These are phyloP conservation scores for Alouatta palliata DNA, from an alignment of 2,113 vertebrate species.

Conservation along the genomic window DNA sequence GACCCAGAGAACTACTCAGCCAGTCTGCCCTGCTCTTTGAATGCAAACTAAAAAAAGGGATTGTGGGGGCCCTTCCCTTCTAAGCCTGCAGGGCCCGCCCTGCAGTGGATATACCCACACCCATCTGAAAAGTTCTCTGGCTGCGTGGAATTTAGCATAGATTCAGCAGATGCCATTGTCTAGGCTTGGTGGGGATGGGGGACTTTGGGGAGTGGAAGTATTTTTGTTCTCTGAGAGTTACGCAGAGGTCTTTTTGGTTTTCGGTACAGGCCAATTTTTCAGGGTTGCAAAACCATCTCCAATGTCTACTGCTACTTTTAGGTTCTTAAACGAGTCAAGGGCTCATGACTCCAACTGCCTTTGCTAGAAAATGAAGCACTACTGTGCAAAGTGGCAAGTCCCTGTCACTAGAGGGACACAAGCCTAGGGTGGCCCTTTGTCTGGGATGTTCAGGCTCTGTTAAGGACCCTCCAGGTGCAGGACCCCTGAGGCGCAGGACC, in stretches of 20 bases:
- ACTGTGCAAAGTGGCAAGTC: not conserved
- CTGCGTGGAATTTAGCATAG: not conserved
- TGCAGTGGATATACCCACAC: not conserved
- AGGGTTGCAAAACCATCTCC: not conserved
- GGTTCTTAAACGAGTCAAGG: not conserved
- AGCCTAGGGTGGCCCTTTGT: not conserved
- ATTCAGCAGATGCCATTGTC: not conserved
- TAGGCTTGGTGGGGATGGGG: not conserved
- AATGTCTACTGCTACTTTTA: not conserved
- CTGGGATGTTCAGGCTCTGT: not conserved
- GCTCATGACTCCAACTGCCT: not conserved
- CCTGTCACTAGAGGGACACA: not conserved
- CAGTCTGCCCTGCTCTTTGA: conserved; percentile 54
- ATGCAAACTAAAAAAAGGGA: conserved; percentile 71
- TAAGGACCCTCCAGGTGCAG: not conserved
- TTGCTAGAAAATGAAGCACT: not conserved
- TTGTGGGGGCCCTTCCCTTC: conserved; percentile 60
- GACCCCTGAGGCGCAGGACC: not conserved
- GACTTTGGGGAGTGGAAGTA: not conserved
- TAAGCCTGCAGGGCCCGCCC: conserved; percentile 37
- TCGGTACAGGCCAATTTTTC: not conserved
- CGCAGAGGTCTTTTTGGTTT: not conserved
- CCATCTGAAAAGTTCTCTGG: conserved; percentile 15
- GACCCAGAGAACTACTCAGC: not conserved
- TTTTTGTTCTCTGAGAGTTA: not conserved